Conservation (phyloP, 1,140 invertebrate species). For the Pogonus chalceus region DNA sequence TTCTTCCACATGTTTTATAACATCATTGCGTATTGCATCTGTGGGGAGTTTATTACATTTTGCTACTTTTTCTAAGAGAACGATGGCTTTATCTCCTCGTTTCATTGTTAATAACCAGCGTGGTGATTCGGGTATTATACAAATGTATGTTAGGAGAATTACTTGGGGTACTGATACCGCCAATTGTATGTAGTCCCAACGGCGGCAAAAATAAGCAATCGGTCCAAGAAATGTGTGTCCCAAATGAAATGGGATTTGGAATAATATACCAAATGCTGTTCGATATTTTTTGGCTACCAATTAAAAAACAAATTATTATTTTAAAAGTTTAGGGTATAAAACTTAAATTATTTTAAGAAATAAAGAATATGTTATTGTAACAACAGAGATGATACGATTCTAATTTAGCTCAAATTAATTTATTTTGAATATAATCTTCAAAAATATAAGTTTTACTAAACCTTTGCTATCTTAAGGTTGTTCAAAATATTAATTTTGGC, state of each 20-base stretch:
- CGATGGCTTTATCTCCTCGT: constrained; percentile 37
- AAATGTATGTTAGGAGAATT: constrained; percentile 38
- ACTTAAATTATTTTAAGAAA: no score
- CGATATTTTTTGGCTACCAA: constrained; percentile 22
- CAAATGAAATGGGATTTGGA: constrained; percentile 40
- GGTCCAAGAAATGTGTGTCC: constrained; percentile 46
- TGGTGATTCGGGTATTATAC: constrained; percentile 43
- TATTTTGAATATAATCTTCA: no score
- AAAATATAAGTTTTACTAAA: no score
- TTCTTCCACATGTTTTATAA: constrained; percentile 25
- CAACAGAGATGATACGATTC: no score
- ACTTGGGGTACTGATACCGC: constrained; percentile 42
- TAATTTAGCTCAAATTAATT: no score
- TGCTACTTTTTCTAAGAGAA: constrained; percentile 40
- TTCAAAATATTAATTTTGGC: no score
- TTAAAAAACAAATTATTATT: no score
- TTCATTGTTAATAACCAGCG: constrained; percentile 45
- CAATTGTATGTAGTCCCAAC: constrained; percentile 46
- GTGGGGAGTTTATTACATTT: constrained; percentile 9
- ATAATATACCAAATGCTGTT: constrained; percentile 36
- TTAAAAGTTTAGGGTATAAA: no score
- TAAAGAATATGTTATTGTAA: no score
- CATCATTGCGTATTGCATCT: not conserved
- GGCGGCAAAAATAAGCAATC: constrained; percentile 47
- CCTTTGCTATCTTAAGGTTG: no score